Evolutionary conservation across 2,797 vertebrate species (phyloP), one percentile per base, ranked within the genome.

Genomic region (Galagoides demidoff): DNA sequence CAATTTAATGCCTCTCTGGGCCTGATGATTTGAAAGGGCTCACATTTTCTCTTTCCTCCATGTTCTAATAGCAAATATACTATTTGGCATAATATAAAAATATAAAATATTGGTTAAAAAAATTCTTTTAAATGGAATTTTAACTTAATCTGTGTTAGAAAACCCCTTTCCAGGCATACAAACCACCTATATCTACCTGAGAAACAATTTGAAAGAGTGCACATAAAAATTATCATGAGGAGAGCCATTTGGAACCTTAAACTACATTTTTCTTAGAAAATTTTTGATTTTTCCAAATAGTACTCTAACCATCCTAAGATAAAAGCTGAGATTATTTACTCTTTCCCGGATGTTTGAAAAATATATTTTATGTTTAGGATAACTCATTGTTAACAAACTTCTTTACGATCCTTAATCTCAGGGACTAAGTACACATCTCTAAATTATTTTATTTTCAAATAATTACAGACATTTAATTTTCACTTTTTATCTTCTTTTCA

Each of bases 401-500:
- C 23, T 63, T 94, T 70, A 86, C 2, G 14, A 27, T 29, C 3
- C 37, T 74, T 89, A 39, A 34, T 5, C 59, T 73, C 43, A 91
- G 31, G 23, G 83, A 64, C 23, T 55, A 31, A 84, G 55, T 5
- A 23, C 37, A 84, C 5, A 39, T 84, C 92, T 87, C 13, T 85
- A 78, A 88, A 77, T 95, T 63, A 20, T 68, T 94, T 92, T 49
- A 34, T 82, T 89, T 96, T 94, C 43, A 90, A 89, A 76, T 79
- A 92, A 85, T 89, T 66, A 93, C 1, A 83, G 25, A 86, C 68
- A 89, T 57, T 11, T 90, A 59, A 55, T 39, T 83, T 94, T 86
- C 85, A 34, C 27, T 37, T 71, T 91, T 85, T n/a, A 85, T 79
- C 74, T 37, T 79, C 13, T 81, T 71, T 93, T 95, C n/a, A 92